Percentiles rank a stretch among this genome's conserved stretches.
phyloP scores from a whole-genome alignment of 2,888 invertebrate species.

The Cheilosia vulpina region DNA sequence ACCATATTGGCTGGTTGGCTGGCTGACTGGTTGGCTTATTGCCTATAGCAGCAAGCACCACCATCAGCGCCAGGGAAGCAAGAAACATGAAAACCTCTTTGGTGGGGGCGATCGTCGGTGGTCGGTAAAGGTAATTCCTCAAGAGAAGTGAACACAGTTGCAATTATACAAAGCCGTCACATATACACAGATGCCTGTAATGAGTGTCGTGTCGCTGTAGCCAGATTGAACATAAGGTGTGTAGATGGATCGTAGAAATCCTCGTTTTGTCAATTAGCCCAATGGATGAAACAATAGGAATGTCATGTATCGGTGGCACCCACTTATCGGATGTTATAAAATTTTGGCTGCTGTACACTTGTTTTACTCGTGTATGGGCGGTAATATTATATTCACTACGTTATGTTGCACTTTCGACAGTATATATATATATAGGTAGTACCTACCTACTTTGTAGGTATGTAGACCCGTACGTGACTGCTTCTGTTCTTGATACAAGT shows the following conservation, averaged over 20 bases:
- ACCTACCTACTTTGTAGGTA: background rate
- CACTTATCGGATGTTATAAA: slow-evolving; percentile 61
- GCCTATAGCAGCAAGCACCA: slow-evolving; percentile 11
- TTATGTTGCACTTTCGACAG: slow-evolving; percentile 38
- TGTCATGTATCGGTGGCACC: slow-evolving; percentile 49
- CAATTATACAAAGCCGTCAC: slow-evolving; percentile 55
- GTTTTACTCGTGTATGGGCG: slow-evolving; percentile 4
- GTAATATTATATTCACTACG: slow-evolving; percentile 21
- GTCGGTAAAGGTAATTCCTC: slow-evolving; percentile 53
- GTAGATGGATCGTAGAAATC: slow-evolving; percentile 57
- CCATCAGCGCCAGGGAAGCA: slow-evolving; percentile 47
- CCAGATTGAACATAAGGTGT: slow-evolving; percentile 30
- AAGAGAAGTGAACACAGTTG: slow-evolving; percentile 45
- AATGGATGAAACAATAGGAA: slow-evolving; percentile 66
- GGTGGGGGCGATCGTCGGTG: slow-evolving; percentile 54
- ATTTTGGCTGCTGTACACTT: slow-evolving; percentile 18
- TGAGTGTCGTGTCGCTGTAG: slow-evolving; percentile 12
- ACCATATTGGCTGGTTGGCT: slow-evolving; percentile 71
- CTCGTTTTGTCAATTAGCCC: slow-evolving; percentile 49
- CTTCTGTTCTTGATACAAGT: slow-evolving; percentile 5
- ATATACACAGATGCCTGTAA: slow-evolving; percentile 40
- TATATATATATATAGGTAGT: background rate
- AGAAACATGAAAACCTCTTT: slow-evolving; percentile 28
- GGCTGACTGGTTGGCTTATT: slow-evolving; percentile 60
- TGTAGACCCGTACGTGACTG: background rate